A percentile compares a stretch with the other conserved stretches of the same genome.
Evolutionary conservation across 2,113 vertebrate genomes (phyloP).

Genomic region (Heterocephalus glaber): DNA sequence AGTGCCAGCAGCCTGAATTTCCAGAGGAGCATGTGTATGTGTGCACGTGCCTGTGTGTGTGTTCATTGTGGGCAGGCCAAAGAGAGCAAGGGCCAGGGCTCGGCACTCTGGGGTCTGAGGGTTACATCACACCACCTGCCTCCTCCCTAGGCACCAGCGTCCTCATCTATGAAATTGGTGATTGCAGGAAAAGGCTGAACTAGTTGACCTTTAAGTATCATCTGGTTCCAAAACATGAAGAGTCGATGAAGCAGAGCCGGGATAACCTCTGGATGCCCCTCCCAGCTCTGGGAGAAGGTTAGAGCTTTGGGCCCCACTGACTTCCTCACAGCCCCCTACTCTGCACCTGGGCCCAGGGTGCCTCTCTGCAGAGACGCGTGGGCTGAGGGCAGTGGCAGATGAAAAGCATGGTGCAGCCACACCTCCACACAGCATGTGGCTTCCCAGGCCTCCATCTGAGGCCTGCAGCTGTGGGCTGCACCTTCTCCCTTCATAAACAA

Average conservation of each 20-base stretch:
- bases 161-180: not conserved
- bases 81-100: not conserved
- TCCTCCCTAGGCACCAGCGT: not conserved
- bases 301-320: not conserved
- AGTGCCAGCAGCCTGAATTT: not conserved
- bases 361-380: not conserved
- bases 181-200: not conserved
- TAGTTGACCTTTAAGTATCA: not conserved
- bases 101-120: not conserved
- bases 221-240: not conserved
- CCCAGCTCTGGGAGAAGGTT: not conserved
- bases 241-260: not conserved
- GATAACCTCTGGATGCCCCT: conserved; percentile 33
- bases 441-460: not conserved
- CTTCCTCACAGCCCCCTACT: not conserved
- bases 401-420: conserved; percentile 1
- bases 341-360: not conserved
- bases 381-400: conserved; percentile 11
- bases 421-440: conserved; percentile 10
- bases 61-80: not conserved
- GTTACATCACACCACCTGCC: not conserved
- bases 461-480: conserved; percentile 60
- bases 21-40: not conserved
- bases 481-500: conserved; percentile 42
- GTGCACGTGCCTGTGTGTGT: too few species aligned